Conservation (phyloP, 2,113 vertebrate species). For the Phrynosoma platyrhinos region DNA sequence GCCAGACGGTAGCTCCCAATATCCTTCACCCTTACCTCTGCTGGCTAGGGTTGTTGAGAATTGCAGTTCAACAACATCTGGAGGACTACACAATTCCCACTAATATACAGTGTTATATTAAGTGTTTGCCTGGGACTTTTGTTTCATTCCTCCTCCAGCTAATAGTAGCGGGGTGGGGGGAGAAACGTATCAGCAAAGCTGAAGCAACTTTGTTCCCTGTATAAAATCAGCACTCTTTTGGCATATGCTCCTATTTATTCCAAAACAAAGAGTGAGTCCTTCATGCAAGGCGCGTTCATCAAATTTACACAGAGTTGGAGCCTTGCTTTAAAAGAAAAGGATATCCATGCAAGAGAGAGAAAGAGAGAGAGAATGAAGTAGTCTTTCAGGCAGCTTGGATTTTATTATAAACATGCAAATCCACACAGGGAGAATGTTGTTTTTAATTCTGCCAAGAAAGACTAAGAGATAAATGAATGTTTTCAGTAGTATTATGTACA, state of each 20-base stretch:
- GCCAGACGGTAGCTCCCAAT: too few relatives aligned
- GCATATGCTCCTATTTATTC: neutral
- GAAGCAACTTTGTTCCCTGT: neutral
- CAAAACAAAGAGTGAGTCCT: neutral
- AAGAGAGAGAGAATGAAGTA: neutral
- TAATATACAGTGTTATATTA: neutral
- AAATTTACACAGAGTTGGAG: neutral
- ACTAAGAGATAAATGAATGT: neutral
- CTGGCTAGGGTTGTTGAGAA: too few relatives aligned
- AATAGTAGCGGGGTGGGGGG: neutral
- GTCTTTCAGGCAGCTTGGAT: neutral
- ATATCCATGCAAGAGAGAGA: neutral
- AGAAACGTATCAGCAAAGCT: neutral
- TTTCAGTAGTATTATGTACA: neutral
- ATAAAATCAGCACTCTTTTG: neutral
- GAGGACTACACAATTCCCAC: too few relatives aligned
- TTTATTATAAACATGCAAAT: constrained; percentile 7
- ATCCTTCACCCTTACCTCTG: too few relatives aligned
- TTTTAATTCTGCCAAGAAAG: neutral
- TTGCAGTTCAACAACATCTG: too few relatives aligned
- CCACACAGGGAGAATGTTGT: neutral
- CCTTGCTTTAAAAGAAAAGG: neutral
- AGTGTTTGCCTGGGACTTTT: neutral
- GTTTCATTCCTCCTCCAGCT: neutral
- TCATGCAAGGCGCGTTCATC: neutral